These are phyloP conservation scores for Bombus affinis DNA, from an alignment of 1,140 invertebrate genomes.

Conservation along the genomic window DNA sequence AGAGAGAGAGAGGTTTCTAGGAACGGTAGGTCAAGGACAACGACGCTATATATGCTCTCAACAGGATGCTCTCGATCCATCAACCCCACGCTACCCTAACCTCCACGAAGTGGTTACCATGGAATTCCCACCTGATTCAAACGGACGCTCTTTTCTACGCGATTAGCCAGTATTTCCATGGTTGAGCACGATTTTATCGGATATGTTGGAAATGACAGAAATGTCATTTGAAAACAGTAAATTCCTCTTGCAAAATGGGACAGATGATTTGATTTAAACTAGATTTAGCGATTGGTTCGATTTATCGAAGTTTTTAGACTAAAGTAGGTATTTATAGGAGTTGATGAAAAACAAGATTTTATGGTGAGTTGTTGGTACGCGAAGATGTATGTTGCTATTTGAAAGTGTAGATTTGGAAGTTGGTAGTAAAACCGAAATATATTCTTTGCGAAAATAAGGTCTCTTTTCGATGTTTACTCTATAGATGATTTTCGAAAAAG, in stretches of 20 bases:
- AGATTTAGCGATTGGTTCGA: not conserved
- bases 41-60: conserved; percentile 63
- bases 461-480: too few relatives aligned
- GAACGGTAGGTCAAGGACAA: conserved; percentile 78
- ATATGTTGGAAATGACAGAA: not conserved
- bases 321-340: not conserved
- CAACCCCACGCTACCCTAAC: conserved; percentile 56
- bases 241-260: not conserved
- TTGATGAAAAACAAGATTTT: not conserved
- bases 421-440: not conserved
- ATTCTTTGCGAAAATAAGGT: too few relatives aligned
- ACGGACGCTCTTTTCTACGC: conserved; percentile 31
- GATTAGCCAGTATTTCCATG: conserved; percentile 17
- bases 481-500: too few relatives aligned
- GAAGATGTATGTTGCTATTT: not conserved
- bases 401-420: not conserved
- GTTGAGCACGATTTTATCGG: not conserved
- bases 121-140: conserved; percentile 51
- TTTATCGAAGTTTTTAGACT: not conserved
- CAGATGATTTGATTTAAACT: not conserved
- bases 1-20: conserved; percentile 12
- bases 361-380: not conserved
- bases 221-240: not conserved
- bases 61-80: conserved; percentile 62
- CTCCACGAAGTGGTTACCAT: conserved; percentile 61